phyloP scores from a whole-genome alignment of 2,113 vertebrate genomes.

The Cephalopterus ornatus region DNA sequence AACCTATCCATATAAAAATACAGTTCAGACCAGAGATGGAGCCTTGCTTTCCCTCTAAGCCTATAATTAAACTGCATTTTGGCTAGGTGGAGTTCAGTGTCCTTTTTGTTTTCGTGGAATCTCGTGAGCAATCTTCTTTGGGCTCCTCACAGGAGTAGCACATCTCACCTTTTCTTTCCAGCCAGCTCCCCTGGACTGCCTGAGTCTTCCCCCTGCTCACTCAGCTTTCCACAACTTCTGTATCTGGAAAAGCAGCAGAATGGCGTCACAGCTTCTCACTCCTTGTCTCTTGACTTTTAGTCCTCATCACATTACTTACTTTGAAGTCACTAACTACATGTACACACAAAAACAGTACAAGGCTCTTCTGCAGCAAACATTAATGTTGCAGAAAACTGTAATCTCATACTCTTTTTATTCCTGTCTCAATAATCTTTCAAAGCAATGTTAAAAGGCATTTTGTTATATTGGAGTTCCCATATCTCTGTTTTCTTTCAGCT shows the following conservation, averaged over 20 bases:
- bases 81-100: not conserved
- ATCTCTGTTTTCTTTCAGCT: not conserved
- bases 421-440: not conserved
- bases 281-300: not conserved
- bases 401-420: not conserved
- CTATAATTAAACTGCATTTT: not conserved
- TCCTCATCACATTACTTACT: not conserved
- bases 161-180: not conserved
- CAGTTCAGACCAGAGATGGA: not conserved
- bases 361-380: not conserved
- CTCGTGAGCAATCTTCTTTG: not conserved
- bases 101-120: not conserved
- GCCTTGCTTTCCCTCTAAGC: not conserved
- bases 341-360: not conserved
- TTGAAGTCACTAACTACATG: not conserved
- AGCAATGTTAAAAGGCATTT: not conserved
- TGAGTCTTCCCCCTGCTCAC: not conserved
- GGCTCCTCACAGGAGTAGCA: not conserved
- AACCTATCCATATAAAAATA: not conserved
- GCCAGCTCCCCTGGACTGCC: not conserved
- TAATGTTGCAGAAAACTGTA: not conserved
- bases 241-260: not conserved
- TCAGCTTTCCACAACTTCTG: not conserved
- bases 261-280: not conserved
- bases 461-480: not conserved